Base-by-base conservation (phyloP, 2,113 vertebrate genomes). In the Vulpes lagopus region DNA sequence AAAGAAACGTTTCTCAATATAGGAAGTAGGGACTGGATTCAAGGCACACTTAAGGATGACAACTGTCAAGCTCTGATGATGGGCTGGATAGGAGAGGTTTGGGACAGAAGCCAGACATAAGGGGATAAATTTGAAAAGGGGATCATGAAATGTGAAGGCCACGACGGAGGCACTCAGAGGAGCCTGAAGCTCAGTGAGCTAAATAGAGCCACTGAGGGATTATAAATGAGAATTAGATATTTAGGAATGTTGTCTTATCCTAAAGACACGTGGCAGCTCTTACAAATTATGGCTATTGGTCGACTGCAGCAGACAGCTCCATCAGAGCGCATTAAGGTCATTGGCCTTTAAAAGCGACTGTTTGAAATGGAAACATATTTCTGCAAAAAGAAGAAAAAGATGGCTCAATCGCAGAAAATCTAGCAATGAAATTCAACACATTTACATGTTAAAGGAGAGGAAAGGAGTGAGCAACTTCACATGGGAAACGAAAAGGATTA, bases 341-440 rank as follows among this genome's bases (percentile, higher is more conserved):
- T 15, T 2, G 82, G 55, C 64, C 73, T 74, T 67, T 35, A 55
- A 53, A n/a, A 85, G 32, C 16, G 69, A 76, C 83, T 71, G 23
- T 64, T 79, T 35, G 51, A 83, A 87, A 78, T 12, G 57, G 35
- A 30, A 80, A 79, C 51, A 2, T 30, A 78, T 19, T 91, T 88
- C 78, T 80, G 43, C 30, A 49, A 80, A 91, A 91, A 91, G 49
- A 84, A 81, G 62, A 83, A 94, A 97, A 95, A 84, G 83, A 94
- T 64, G 93, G 91, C 93, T 96, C 23, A 49, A 27, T 80, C 94
- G 74, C 71, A 16, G 59, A 87, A 59, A 32, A 57, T 19, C 69
- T 43, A 12, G n/a, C 38, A 57, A 74, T 74, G 43, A 89, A 30
- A 93, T 59, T 67, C 64, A 76, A 60, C n/a, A 76, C 20, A 81